These are phyloP conservation scores for Acrocephalus kingi DNA, from an alignment of 2,113 vertebrate species.

Conservation along the genomic window DNA sequence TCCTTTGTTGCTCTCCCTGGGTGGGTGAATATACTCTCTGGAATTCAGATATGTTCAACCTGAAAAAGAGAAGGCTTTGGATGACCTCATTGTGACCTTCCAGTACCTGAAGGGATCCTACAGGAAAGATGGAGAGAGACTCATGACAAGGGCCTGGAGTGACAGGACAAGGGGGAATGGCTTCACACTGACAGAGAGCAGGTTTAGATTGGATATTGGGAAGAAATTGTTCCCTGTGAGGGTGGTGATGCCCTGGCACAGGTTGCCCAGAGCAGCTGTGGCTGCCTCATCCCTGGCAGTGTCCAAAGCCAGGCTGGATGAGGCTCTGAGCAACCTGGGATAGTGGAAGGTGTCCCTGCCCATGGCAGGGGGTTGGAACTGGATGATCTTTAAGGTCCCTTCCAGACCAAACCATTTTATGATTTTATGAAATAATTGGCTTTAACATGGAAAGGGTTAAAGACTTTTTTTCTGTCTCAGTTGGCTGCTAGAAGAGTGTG, in stretches of 20 bases:
- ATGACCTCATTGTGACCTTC: accelerated
- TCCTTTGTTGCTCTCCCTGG: neutral
- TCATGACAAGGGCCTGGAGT: neutral
- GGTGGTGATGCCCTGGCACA: accelerated
- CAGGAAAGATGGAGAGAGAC: neutral
- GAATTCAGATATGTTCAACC: neutral
- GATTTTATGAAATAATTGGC: neutral
- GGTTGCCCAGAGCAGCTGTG: neutral
- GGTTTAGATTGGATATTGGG: accelerated
- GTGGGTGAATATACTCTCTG: neutral
- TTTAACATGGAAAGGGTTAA: neutral
- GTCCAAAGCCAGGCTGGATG: accelerated
- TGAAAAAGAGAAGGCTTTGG: neutral
- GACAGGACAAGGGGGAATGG: neutral
- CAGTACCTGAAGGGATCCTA: neutral
- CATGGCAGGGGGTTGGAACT: accelerated
- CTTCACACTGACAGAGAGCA: neutral
- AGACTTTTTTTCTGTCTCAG: neutral
- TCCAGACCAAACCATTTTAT: neutral
- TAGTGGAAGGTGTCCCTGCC: neutral
- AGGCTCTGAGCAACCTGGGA: accelerated
- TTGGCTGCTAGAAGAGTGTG: neutral
- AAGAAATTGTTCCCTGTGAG: neutral
- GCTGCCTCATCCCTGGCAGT: neutral
- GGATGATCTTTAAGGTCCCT: neutral